Conservation (phyloP, 2,113 vertebrate genomes). For the Odontesthes bonariensis region DNA sequence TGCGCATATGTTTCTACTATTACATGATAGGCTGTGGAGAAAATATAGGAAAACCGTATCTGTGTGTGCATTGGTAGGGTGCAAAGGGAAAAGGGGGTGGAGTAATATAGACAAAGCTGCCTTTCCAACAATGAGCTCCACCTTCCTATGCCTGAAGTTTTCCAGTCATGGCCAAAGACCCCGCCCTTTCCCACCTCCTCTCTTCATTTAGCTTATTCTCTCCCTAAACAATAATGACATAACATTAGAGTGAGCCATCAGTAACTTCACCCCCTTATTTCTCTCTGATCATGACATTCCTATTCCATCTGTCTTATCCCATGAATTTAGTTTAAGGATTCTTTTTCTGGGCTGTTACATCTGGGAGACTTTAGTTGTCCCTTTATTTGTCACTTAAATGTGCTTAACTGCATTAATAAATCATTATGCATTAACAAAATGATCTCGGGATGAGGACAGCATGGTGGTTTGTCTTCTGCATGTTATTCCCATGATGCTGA, state of each 20-base stretch:
- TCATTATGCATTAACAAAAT: neutral
- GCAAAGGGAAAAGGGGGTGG: slow-evolving; percentile 56
- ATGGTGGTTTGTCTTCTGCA: too few species aligned
- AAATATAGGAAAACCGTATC: slow-evolving; percentile 80
- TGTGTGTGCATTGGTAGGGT: slow-evolving; percentile 69
- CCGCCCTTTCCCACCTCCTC: slow-evolving; percentile 35
- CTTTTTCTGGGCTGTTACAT: neutral
- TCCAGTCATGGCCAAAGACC: slow-evolving; percentile 40
- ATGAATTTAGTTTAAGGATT: neutral
- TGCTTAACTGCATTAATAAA: too few species aligned
- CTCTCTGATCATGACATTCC: slow-evolving; percentile 15
- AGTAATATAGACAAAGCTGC: slow-evolving; percentile 48
- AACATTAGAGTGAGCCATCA: slow-evolving; percentile 37
- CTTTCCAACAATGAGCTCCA: slow-evolving; percentile 74
- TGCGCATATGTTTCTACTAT: slow-evolving; percentile 81
- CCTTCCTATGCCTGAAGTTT: slow-evolving; percentile 54
- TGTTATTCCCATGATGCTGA: too few species aligned
- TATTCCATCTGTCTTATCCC: slow-evolving; percentile 1
- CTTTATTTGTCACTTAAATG: too few species aligned
- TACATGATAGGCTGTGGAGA: slow-evolving; percentile 78
- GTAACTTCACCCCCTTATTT: slow-evolving; percentile 8
- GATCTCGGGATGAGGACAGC: neutral
- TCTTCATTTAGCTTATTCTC: neutral
- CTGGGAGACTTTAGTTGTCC: neutral
- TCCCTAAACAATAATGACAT: slow-evolving; percentile 29